phyloP scores from a whole-genome alignment of 1,140 invertebrate species.

The Latrodectus geometricus region DNA sequence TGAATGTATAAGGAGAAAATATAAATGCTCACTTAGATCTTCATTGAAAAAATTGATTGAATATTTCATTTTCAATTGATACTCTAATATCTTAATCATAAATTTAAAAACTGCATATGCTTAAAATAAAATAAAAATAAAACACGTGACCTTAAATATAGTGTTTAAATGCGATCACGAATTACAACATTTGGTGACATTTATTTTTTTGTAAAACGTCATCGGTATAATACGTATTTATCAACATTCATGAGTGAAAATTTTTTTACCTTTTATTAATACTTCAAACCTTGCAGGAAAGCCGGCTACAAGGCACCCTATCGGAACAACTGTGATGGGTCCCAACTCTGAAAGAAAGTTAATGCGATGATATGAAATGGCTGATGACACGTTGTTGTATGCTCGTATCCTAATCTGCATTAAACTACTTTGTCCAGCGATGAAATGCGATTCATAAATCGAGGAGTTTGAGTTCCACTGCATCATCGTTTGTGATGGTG shows the following conservation, averaged over 20 bases:
- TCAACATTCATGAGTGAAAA: background rate
- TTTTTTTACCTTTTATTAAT: slow-evolving; percentile 13
- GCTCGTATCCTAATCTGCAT: slow-evolving; percentile 1
- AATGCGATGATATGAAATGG: background rate
- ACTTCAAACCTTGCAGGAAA: background rate
- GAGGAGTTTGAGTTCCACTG: background rate
- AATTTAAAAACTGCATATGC: too few species aligned
- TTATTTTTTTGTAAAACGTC: too few species aligned
- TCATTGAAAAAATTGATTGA: too few species aligned
- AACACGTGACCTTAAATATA: too few species aligned
- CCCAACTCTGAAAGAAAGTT: slow-evolving; percentile 5
- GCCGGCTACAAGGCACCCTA: background rate
- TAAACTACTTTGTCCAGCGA: background rate
- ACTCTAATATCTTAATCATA: too few species aligned
- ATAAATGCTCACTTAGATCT: too few species aligned
- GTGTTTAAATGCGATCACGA: too few species aligned
- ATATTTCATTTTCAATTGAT: too few species aligned
- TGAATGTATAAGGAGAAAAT: too few species aligned
- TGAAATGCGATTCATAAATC: background rate
- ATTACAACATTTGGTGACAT: too few species aligned
- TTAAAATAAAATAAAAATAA: too few species aligned
- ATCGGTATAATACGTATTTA: too few species aligned
- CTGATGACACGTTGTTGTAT: slow-evolving; percentile 24
- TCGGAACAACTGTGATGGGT: background rate
- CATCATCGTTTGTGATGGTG: background rate